A percentile compares a stretch with the other conserved stretches of the same genome.
Conservation (phyloP, 2,888 invertebrate species). For the Rotaria socialis region DNA sequence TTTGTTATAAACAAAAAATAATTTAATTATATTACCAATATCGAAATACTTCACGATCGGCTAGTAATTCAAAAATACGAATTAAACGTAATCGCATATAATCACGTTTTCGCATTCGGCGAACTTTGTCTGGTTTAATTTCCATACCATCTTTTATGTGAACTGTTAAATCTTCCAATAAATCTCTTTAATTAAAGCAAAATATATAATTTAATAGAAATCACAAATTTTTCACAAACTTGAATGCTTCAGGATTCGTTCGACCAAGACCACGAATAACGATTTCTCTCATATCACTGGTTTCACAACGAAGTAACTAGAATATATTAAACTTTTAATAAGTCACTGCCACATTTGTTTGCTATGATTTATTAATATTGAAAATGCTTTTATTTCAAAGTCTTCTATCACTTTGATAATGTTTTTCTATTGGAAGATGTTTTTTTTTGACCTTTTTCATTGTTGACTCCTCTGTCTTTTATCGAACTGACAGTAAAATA, state of each 20-base stretch:
- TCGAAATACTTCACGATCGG: conserved; percentile 36
- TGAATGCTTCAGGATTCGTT: conserved; percentile 86
- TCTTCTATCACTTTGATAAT: too few species aligned
- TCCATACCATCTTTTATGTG: conserved; percentile 91
- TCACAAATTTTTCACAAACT: conserved; percentile 66
- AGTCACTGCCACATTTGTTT: too few species aligned
- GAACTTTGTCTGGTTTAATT: conserved; percentile 91
- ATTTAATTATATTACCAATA: not conserved
- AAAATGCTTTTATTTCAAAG: too few species aligned
- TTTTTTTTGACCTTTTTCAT: too few species aligned
- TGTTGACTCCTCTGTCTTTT: too few species aligned
- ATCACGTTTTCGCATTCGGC: conserved; percentile 81
- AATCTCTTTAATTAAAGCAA: conserved; percentile 67
- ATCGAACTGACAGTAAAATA: too few species aligned
- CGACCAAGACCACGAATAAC: conserved; percentile 84
- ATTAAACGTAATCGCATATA: conserved; percentile 84
- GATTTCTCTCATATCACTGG: conserved; percentile 84
- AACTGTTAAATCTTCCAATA: conserved; percentile 87
- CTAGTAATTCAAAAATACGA: conserved; percentile 70
- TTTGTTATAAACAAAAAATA: too few species aligned
- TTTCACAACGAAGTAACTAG: conserved; percentile 78
- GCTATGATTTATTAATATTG: too few species aligned
- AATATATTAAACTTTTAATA: too few species aligned
- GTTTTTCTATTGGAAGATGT: too few species aligned
- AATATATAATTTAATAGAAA: not conserved